Evolutionary conservation across 2,113 vertebrate genomes (phyloP), one percentile per base, ranked within the genome.

Genomic region (Chamaetylas fuelleborni): DNA sequence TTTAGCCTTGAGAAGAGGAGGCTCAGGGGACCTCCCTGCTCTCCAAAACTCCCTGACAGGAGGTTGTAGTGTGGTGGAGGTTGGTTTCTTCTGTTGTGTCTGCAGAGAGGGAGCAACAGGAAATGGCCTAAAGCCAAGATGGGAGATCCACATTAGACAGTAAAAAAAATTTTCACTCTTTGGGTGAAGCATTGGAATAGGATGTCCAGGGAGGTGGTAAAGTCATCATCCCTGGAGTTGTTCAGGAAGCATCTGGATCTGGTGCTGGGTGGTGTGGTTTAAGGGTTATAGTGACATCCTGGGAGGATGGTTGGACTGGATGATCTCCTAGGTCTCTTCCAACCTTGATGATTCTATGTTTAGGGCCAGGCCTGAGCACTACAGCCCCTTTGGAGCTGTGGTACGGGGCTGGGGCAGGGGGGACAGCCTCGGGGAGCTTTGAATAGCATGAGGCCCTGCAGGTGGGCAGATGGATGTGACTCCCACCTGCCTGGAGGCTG

Each of bases 401-500:
- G 4, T 1, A 14, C 28, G 34, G 40, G 4, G 11, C 51, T 53
- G 28, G 31, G 20, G 29, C 36, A 9, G 50, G n/a, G 40, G 70
- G 33, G 8, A 42, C 33, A 53, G 74, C 23, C 42, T 14, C 0
- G 0, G 19, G 6, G 8, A 57, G 53, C 71, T 2, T 1, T 0
- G 3, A 19, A 14, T 23, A 19, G 28, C 61, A 43, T 3, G 3
- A 28, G 12, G 51, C 36, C 36, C 26, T n/a, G 48, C 1, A 3
- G 60, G 54, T 42, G 33, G 45, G 50, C n/a, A 65, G 54, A 9
- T 3, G 8, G 36, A 24, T 43, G 31, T 12, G 36, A 48, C 50
- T 51, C 14, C n/a, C 1, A 0, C 38, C 42, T 45, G 26, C 29
- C 33, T 2, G 2, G 6, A 69, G 50, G 5, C 8, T 3, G 15